A percentile compares a stretch with the other conserved stretches of the same genome.
Evolutionary conservation across 92 coral and sea anemone species (phyloP).

Genomic region (Scolanthus callimorphus): DNA sequence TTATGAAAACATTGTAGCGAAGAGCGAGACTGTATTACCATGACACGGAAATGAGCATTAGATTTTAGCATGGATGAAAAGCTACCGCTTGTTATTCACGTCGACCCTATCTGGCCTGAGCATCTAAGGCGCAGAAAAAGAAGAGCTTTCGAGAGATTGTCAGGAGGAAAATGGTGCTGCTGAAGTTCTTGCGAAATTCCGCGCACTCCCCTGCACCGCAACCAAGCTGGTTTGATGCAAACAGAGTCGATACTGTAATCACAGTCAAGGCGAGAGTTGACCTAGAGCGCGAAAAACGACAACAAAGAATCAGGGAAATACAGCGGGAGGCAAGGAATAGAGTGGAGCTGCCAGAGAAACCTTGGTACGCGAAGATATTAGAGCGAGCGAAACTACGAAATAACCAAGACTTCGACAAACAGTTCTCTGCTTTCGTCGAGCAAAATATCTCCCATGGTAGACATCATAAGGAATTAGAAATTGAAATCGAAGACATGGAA

Average conservation of each 20-base stretch:
- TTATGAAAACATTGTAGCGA: no score
- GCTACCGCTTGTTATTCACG: conserved; percentile 16
- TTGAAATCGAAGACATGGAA: no score
- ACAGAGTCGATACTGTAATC: conserved; percentile 4
- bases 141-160: conserved; percentile 20
- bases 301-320: neutral
- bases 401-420: no score
- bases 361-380: no score
- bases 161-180: conserved; percentile 25
- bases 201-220: neutral
- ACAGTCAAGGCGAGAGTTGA: conserved; percentile 5
- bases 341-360: no score
- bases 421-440: no score
- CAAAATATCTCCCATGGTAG: no score
- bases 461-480: no score
- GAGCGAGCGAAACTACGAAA: no score
- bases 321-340: neutral
- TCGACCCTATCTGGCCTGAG: conserved; percentile 57
- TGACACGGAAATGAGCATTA: no score
- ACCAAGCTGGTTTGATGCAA: neutral
- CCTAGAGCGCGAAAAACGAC: conserved; percentile 2
- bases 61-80: no score
- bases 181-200: conserved; percentile 19
- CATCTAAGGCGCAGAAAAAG: conserved; percentile 7
- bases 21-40: no score